Evolutionary conservation across 2,797 vertebrate species (phyloP), one percentile per base, ranked within the genome.

Genomic region (Dicrostonyx torquatus): DNA sequence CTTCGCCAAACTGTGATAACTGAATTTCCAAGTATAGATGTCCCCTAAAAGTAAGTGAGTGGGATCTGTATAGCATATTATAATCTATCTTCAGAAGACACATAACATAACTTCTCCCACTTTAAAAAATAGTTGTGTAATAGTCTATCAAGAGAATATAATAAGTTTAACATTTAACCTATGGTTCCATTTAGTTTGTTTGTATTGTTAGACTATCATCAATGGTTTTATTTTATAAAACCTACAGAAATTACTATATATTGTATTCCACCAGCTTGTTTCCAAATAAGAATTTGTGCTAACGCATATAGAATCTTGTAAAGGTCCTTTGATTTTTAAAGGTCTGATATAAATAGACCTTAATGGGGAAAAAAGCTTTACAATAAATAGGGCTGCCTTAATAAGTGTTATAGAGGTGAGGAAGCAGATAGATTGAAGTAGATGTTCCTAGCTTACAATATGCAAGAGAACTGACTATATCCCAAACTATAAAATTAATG

Each of bases 261-360:
- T 78, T 92, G 72, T 45, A 75, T 79, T 94, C 82, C 34, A 88
- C 45, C 37, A 94, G 64, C 22, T 93, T 58, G 37, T 89, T 90
- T 89, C 31, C 64, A 83, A 92, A 94, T 87, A 29, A 96, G 26
- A 58, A 89, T 79, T 91, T 91, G 8, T 92, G 18, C 87, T 89
- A 31, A 89, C 45, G 83, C n/a, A 64, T 72, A 78, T 75, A 75
- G 17, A 14, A 90, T 34, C 79, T 90, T 94, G 43, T 83, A 93
- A 95, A 94, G n/a, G 31, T 89, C 43, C 7, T 86, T 89, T 93
- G 40, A 95, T 94, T 95, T 94, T 87, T 15, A 95, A 95, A 96
- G 34, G 7, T 93, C 75, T 96, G 90, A 82, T 34, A 90, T 72
- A 90, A 84, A 40, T 29, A 91, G 14, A 94, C 0, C 10, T 88